These are phyloP conservation scores for Lethocerus indicus DNA, from an alignment of 1,140 invertebrate genomes.

Conservation along the genomic window DNA sequence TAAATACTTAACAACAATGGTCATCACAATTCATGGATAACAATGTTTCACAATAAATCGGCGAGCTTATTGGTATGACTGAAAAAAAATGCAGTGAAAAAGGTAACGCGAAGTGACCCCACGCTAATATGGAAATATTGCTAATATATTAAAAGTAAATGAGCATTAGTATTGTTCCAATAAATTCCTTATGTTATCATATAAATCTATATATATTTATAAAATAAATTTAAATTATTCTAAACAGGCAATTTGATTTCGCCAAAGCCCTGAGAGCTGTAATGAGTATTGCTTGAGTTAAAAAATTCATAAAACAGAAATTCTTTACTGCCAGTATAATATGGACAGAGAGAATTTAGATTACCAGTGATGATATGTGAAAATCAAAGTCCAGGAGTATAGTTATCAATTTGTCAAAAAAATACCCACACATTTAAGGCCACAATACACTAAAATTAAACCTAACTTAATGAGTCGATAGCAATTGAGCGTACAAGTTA, in stretches of 20 bases:
- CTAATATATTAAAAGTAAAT: constrained; percentile 1
- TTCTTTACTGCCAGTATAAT: not conserved
- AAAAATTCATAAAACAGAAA: constrained; percentile 1
- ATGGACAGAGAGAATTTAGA: not conserved
- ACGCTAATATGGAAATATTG: not conserved
- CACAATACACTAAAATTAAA: constrained; percentile 10
- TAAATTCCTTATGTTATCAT: not conserved
- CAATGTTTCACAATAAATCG: constrained; percentile 6
- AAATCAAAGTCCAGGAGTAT: constrained; percentile 8
- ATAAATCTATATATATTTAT: not conserved
- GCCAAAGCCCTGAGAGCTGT: constrained; percentile 7
- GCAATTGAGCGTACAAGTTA: constrained; percentile 8
- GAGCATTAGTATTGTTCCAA: constrained; percentile 8
- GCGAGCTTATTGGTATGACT: constrained; percentile 11
- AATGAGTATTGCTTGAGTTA: constrained; percentile 6
- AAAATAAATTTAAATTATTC: constrained; percentile 5
- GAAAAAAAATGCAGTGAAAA: constrained; percentile 4
- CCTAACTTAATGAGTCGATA: constrained; percentile 12
- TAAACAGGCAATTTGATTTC: constrained; percentile 5
- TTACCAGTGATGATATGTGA: constrained; percentile 8
- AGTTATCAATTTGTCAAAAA: not conserved
- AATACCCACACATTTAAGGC: constrained; percentile 11
- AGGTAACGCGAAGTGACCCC: constrained; percentile 7
- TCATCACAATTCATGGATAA: constrained; percentile 10
- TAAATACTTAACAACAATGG: constrained; percentile 11